These are phyloP conservation scores for Bothrops jararaca DNA, from an alignment of 2,113 vertebrate genomes.

Conservation along the genomic window DNA sequence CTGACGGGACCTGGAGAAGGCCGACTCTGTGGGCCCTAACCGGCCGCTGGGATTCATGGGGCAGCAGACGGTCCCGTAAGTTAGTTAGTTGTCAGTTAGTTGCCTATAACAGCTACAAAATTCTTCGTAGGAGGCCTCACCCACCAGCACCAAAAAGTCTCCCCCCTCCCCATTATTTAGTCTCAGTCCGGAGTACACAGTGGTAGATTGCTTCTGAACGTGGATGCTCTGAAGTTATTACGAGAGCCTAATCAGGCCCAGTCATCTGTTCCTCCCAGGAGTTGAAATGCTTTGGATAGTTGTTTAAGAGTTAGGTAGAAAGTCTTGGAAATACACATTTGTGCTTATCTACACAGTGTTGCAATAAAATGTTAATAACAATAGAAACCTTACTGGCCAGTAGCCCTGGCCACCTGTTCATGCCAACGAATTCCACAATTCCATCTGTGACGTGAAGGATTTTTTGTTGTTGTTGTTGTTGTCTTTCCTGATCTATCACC, in stretches of 20 bases:
- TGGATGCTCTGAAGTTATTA: background rate
- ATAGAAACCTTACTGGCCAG: background rate
- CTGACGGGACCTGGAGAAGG: too few species aligned
- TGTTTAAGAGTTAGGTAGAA: background rate
- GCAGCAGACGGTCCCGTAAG: too few species aligned
- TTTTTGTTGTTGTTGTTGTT: background rate
- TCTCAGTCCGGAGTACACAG: background rate
- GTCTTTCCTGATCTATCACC: background rate
- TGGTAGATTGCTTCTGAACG: background rate
- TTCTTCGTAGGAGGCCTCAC: background rate
- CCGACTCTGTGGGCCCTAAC: too few species aligned
- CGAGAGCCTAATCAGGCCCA: background rate
- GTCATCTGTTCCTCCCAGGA: background rate
- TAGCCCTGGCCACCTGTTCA: too few species aligned
- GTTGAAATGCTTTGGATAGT: background rate
- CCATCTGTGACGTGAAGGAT: background rate
- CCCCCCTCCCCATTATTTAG: background rate
- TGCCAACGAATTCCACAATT: background rate
- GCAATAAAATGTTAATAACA: background rate
- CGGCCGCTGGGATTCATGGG: too few species aligned
- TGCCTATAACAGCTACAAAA: too few species aligned
- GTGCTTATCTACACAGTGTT: background rate
- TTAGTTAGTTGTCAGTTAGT: too few species aligned
- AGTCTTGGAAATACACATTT: background rate
- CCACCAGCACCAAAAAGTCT: background rate